A percentile compares a stretch with the other conserved stretches of the same genome.
phyloP scores from a whole-genome alignment of 1,140 invertebrate species.

The Drosophila repletoides region DNA sequence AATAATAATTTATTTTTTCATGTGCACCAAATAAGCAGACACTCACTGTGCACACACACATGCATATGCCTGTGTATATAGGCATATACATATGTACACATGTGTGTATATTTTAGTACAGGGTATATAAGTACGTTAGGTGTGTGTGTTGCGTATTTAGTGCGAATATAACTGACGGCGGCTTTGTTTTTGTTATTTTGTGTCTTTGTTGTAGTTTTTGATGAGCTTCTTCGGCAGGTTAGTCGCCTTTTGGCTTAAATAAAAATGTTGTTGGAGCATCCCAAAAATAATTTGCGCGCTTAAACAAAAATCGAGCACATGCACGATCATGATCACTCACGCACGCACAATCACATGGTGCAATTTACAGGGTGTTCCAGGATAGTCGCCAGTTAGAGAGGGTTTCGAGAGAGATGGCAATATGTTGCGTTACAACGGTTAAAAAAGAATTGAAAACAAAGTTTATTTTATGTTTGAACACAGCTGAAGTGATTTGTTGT shows the following conservation, averaged over 20 bases:
- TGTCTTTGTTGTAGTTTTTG: slow-evolving; percentile 3
- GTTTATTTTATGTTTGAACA: too few relatives aligned
- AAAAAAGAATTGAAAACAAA: too few relatives aligned
- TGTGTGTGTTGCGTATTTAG: slow-evolving; percentile 14
- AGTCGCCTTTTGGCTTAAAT: not conserved
- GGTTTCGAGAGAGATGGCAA: too few relatives aligned
- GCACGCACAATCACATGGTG: slow-evolving; percentile 23
- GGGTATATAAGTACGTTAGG: not conserved
- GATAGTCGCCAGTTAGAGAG: too few relatives aligned
- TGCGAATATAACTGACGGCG: slow-evolving; percentile 22
- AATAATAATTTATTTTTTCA: too few relatives aligned
- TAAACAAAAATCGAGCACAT: not conserved
- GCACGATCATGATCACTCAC: slow-evolving; percentile 2
- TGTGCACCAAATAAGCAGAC: too few relatives aligned
- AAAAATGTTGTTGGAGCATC: slow-evolving; percentile 1
- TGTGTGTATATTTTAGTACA: slow-evolving; percentile 1
- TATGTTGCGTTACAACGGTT: too few relatives aligned
- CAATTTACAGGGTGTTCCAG: too few relatives aligned
- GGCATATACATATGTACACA: slow-evolving; percentile 6
- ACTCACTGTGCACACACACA: too few relatives aligned
- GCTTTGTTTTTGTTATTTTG: slow-evolving; percentile 6
- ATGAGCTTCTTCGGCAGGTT: not conserved
- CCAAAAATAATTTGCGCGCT: not conserved
- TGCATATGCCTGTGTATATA: too few relatives aligned
- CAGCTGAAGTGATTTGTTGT: too few relatives aligned